Evolutionary conservation across 2,797 vertebrate species (phyloP).

Genomic region (Dendrocincla tyrannina): DNA sequence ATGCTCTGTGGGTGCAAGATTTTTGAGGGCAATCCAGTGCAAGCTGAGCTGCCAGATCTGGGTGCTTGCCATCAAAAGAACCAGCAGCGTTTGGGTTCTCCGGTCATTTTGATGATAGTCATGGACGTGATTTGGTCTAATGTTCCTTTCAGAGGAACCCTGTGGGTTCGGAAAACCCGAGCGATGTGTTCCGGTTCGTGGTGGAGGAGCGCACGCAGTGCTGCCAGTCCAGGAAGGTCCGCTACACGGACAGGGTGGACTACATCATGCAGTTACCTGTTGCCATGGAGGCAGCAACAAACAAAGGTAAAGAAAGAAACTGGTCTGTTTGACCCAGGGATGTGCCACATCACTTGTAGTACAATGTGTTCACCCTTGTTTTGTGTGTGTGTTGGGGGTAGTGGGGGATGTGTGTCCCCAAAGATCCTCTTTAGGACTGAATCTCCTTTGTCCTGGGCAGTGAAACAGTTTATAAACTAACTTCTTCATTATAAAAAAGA

Average conservation of each 20-base stretch:
- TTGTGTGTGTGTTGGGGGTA: neutral
- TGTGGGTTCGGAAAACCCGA: conserved; percentile 91
- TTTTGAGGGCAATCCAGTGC: neutral
- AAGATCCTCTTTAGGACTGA: neutral
- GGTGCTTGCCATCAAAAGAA: neutral
- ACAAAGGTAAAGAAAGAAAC: conserved; percentile 83
- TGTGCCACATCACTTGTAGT: neutral
- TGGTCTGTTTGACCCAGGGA: neutral
- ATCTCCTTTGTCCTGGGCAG: neutral
- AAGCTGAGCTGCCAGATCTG: neutral
- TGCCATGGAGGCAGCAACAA: conserved; percentile 91
- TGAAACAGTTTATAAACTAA: neutral
- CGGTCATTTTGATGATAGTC: fast-evolving
- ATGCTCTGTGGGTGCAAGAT: neutral
- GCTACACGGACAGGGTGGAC: conserved; percentile 92
- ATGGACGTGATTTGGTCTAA: neutral
- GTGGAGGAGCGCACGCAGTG: conserved; percentile 96
- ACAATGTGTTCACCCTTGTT: neutral
- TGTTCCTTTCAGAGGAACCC: conserved; percentile 86
- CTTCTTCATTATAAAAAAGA: neutral
- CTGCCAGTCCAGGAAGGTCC: conserved; percentile 93
- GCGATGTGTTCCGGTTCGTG: conserved; percentile 93
- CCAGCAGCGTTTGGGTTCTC: neutral
- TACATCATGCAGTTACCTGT: conserved; percentile 94
- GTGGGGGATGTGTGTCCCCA: neutral